Evolutionary conservation across 2,797 vertebrate species (phyloP).

Genomic region (Hirundo rustica): DNA sequence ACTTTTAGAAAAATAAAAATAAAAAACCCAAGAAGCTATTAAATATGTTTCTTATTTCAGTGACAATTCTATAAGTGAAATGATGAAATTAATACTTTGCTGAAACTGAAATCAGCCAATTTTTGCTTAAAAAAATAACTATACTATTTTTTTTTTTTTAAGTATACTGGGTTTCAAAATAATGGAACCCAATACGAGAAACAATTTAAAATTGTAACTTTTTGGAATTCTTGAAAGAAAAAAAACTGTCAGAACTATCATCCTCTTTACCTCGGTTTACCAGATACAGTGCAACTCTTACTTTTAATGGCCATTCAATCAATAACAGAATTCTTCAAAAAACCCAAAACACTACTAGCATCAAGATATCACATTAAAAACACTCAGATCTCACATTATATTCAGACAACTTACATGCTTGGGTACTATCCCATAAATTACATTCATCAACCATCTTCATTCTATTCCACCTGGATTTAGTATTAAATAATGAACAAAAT

Average conservation of each 20-base stretch:
- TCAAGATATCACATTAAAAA: neutral
- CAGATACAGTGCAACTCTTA: neutral
- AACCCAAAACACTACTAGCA: neutral
- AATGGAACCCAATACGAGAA: neutral
- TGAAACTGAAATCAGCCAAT: neutral
- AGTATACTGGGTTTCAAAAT: neutral
- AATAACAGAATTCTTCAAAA: neutral
- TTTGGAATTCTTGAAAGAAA: neutral
- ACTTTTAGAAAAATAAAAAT: neutral
- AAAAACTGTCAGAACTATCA: neutral
- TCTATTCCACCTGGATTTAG: neutral
- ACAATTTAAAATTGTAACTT: neutral
- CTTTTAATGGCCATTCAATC: neutral
- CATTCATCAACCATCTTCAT: neutral
- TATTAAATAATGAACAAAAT: neutral
- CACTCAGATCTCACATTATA: neutral
- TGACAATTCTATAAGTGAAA: neutral
- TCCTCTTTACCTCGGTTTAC: neutral
- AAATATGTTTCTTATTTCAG: neutral
- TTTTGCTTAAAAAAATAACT: neutral
- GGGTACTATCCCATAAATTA: neutral
- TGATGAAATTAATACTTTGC: neutral
- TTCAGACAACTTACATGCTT: neutral
- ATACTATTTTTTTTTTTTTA: fast-evolving
- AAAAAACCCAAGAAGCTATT: fast-evolving